Evolutionary conservation across 2,113 vertebrate species (phyloP).

Genomic region (Halichoeres trimaculatus): DNA sequence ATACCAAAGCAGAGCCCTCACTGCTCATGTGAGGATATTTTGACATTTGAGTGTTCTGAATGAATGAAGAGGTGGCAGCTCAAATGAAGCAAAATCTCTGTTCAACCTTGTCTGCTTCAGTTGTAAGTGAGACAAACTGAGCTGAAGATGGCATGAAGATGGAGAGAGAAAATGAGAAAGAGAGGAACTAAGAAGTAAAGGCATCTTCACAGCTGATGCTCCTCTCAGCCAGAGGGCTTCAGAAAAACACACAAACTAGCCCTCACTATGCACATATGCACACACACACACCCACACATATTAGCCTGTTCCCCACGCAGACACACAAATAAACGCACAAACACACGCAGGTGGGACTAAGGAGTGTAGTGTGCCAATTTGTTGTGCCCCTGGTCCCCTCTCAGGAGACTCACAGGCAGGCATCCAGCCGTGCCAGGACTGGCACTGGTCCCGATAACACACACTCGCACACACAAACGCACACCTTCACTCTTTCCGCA

Average conservation of each 20-base stretch:
- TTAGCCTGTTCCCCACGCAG: slow-evolving; percentile 46
- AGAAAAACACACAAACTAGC: slow-evolving; percentile 54
- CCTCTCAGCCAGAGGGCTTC: slow-evolving; percentile 61
- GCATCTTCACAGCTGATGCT: slow-evolving; percentile 66
- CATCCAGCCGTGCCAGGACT: slow-evolving; percentile 75
- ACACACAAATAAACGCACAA: slow-evolving; percentile 56
- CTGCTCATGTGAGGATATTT: neutral
- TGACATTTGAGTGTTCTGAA: neutral
- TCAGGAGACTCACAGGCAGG: slow-evolving; percentile 71
- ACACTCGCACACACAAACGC: slow-evolving; percentile 47
- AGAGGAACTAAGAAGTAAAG: slow-evolving; percentile 32
- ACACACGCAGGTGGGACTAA: slow-evolving; percentile 73
- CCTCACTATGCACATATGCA: slow-evolving; percentile 16
- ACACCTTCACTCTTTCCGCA: slow-evolving; percentile 37
- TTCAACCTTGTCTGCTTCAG: neutral
- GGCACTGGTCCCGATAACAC: slow-evolving; percentile 70
- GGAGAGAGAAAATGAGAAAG: slow-evolving; percentile 17
- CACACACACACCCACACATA: slow-evolving; percentile 26
- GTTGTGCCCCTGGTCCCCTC: slow-evolving; percentile 77
- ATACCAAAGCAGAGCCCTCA: neutral
- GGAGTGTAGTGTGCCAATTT: slow-evolving; percentile 75
- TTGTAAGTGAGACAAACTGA: slow-evolving; percentile 17
- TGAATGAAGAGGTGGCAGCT: neutral
- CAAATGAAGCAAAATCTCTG: neutral
- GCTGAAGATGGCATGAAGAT: slow-evolving; percentile 10